A percentile compares a stretch with the other conserved stretches of the same genome.
Conservation (phyloP, 1,140 invertebrate species). For the Arion vulgaris region DNA sequence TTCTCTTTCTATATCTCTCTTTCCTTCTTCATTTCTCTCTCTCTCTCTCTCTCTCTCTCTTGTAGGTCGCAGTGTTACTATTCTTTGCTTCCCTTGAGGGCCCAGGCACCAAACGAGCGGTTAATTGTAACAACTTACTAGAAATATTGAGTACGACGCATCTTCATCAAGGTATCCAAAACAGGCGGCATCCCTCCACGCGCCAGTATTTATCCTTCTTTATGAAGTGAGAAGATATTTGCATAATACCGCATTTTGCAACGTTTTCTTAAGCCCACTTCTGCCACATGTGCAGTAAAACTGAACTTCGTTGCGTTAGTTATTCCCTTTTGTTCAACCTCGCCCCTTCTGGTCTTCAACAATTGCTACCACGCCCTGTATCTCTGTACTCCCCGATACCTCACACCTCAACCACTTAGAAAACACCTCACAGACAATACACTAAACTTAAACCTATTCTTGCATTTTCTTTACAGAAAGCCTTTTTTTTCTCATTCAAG, state of each 20-base stretch:
- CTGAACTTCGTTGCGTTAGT: background rate
- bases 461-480: background rate
- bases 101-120: no score
- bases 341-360: background rate
- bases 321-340: background rate
- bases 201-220: background rate
- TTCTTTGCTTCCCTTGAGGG: no score
- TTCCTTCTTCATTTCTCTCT: no score
- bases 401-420: background rate
- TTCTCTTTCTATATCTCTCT: no score
- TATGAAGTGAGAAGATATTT: background rate
- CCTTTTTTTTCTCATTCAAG: background rate
- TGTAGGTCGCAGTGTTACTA: no score
- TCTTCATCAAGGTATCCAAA: no score
- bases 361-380: background rate
- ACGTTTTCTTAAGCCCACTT: background rate
- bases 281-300: background rate
- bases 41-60: no score
- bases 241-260: background rate
- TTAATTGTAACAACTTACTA: no score
- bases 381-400: background rate
- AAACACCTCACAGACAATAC: background rate
- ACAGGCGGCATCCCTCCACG: background rate
- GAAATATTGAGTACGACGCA: no score
- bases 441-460: background rate